Evolutionary conservation across 2,888 invertebrate genomes (phyloP).

Genomic region (Dichetophora obliterata): DNA sequence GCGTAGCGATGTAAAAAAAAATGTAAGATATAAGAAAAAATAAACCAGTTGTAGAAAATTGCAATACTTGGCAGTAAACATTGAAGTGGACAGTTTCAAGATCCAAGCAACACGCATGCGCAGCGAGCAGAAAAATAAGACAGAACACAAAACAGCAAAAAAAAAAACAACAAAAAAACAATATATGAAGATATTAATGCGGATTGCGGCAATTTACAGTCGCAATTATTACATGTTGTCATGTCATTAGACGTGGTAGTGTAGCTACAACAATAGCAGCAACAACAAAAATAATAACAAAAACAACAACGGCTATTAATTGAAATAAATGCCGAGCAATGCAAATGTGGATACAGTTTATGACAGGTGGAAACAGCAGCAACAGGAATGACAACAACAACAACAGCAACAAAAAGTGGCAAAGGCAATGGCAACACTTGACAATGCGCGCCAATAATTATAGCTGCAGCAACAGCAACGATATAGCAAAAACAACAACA

Average conservation of each 20-base stretch:
- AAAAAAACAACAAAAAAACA: slow-evolving; percentile 17
- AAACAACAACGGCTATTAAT: slow-evolving; percentile 31
- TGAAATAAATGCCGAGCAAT: slow-evolving; percentile 35
- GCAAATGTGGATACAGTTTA: slow-evolving; percentile 19
- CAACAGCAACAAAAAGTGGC: neutral
- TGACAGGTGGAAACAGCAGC: slow-evolving; percentile 35
- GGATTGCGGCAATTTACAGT: slow-evolving; percentile 36
- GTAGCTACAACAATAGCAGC: neutral
- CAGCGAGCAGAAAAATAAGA: neutral
- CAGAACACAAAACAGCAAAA: slow-evolving; percentile 2
- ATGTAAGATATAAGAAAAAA: neutral
- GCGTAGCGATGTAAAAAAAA: neutral
- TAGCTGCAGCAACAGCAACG: neutral
- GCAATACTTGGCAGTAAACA: neutral
- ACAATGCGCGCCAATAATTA: slow-evolving; percentile 37
- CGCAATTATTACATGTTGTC: slow-evolving; percentile 38
- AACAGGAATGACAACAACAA: slow-evolving; percentile 20
- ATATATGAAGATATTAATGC: neutral
- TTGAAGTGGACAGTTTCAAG: slow-evolving; percentile 10
- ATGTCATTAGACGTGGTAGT: slow-evolving; percentile 35
- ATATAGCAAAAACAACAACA: neutral
- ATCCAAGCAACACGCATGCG: slow-evolving; percentile 32
- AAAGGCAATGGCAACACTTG: slow-evolving; percentile 21
- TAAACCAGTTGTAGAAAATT: slow-evolving; percentile 9
- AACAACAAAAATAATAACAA: neutral